Evolutionary conservation across 2,113 vertebrate species (phyloP).

Genomic region (Ia io): DNA sequence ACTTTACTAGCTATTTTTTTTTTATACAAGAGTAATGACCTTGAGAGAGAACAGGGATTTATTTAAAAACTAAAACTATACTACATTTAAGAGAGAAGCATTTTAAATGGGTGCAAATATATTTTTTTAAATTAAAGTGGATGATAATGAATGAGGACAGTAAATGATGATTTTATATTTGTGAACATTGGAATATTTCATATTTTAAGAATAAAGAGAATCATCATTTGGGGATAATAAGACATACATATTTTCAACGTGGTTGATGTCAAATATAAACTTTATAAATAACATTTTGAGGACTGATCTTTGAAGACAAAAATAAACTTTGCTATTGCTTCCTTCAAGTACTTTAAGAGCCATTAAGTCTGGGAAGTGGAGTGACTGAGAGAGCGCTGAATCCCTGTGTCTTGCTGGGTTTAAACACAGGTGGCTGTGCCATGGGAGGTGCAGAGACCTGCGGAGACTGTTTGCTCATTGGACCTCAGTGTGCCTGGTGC

Average conservation of each 20-base stretch:
- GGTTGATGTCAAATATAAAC: neutral
- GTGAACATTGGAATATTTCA: neutral
- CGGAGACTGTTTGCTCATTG: slow-evolving; percentile 91
- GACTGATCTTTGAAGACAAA: neutral
- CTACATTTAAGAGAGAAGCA: neutral
- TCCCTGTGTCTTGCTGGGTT: slow-evolving; percentile 67
- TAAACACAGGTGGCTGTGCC: slow-evolving; percentile 88
- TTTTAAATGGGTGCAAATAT: neutral
- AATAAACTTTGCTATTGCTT: neutral
- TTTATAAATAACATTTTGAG: neutral
- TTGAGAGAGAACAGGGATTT: neutral
- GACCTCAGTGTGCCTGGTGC: slow-evolving; percentile 95
- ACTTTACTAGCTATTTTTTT: slow-evolving; percentile 34
- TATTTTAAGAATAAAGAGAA: neutral
- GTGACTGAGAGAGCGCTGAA: slow-evolving; percentile 65
- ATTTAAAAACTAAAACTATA: slow-evolving; percentile 22
- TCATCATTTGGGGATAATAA: neutral
- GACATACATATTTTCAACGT: neutral
- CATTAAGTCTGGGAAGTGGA: neutral
- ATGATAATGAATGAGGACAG: neutral
- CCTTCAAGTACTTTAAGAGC: neutral
- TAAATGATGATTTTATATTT: neutral
- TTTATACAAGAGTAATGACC: neutral
- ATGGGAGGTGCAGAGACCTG: slow-evolving; percentile 87
- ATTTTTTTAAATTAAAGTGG: neutral